Base-by-base conservation (phyloP, 2,797 vertebrate genomes). In the Clarias pachynema region DNA sequence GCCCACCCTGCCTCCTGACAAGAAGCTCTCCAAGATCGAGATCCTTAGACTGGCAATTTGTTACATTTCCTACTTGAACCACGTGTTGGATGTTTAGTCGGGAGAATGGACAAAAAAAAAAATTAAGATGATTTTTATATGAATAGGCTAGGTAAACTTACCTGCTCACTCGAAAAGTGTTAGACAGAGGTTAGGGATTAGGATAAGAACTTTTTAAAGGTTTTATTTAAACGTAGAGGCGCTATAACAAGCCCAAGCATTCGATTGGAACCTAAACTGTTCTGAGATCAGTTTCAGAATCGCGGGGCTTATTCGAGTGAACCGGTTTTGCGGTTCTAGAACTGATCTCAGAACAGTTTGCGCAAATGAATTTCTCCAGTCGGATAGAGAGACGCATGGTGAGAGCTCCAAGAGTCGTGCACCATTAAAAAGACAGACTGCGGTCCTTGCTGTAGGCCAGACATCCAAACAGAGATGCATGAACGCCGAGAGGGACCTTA, bases 11-110 rank as follows among this genome's bases (percentile, higher is more conserved):
- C 96, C 96, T 0, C 96, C 96, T 0, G 96, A 97, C 91, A 96
- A 96, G 91, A 97, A 96, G 91, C 89, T 97, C 66, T 96, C 96
- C 88, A 97, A 97, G 92, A 97, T 97, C 75, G 96, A 97, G 92
- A 96, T 97, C 89, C 95, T 97, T 69, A 92, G 95, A 70, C 94
- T 97, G n/a, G 96, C 96, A 2, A 96, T 97, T 81, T 96, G 95
- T 90, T 97, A 97, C 91, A 97, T 97, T 89, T 96, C 96, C 78
- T 97, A 97, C 91, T 95, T 97, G 63, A 94, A 95, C 89, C 95
- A 96, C 77, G 96, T 97, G 63, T 89, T 97, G 91, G 95, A 96
- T 88, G 93, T 95, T 79, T 96, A 95, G 92, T 22, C 74, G 40
- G 1, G 1, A 8, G 37, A n/a, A 68, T 29, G 78, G 77, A 40